Evolutionary conservation across 1,140 invertebrate genomes (phyloP), one percentile per base, ranked within the genome.

Genomic region (Bombyx mandarina): DNA sequence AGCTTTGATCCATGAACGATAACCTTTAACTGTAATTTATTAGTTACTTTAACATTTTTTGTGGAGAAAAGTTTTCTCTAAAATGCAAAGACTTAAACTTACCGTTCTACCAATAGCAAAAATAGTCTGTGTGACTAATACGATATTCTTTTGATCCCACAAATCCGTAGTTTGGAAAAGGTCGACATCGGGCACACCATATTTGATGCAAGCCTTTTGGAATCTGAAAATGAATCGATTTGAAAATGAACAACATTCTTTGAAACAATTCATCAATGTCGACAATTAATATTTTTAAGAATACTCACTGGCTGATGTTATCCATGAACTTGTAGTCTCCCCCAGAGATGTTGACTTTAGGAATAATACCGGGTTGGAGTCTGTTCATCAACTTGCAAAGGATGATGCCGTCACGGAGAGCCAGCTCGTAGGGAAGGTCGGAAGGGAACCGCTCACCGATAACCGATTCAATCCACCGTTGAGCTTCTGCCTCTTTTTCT

Each of bases 301-400:
- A 3, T 65, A 91, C 93, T 90, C 87, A 95, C 94, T 94, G 93
- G 85, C 92, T 94, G 50, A 97, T 93, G 74, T 98, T 98, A 74
- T 98, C 96, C 96, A 98, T 98, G 89, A 97, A 93, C 72, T 97
- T 97, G 86, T 97, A 98, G 67, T 97, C 95, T 0, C 94, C 95
- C 3, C 96, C 96, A 3, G 92, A 92, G 1, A 91, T 90, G 79
- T 97, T 97, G 69, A 98, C 94, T 82, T 95, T 97, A n/a, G 91
- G 88, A 57, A 98, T 93, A 64, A 93, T 91, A 42, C 96, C 96
- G 3, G 96, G 96, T 65, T 92, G 88, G 6, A 98, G 86, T 71
- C 93, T 92, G 86, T 97, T 97, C 93, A 98, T 97, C 52, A 98
- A 80, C 69, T 93, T 93, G 79, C 94, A 95, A 0, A 95, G 87